Conservation (phyloP, 2,888 invertebrate species). For the Drosophila paramelanica region DNA sequence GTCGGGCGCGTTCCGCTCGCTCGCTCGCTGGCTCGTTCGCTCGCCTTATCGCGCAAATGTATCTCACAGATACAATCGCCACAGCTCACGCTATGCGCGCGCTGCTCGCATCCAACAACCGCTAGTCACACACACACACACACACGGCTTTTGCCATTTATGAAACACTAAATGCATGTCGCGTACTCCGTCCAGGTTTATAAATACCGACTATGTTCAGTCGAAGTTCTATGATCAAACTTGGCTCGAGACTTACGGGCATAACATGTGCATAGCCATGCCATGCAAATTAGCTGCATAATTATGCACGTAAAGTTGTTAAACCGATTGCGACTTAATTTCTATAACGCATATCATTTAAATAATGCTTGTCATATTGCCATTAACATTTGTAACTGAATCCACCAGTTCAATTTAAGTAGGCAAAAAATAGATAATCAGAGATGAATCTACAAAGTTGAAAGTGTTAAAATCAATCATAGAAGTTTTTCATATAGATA, state of each 20-base stretch:
- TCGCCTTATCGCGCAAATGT: constrained; percentile 45
- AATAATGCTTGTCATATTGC: not conserved
- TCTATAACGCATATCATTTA: not conserved
- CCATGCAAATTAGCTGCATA: constrained; percentile 32
- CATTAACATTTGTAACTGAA: not conserved
- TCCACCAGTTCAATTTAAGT: not conserved
- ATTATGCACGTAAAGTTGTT: constrained; percentile 26
- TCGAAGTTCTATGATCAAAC: constrained; percentile 5
- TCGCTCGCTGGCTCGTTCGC: constrained; percentile 11
- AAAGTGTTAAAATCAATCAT: no score
- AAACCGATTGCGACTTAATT: constrained; percentile 19
- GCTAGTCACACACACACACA: not conserved
- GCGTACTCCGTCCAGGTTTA: constrained; percentile 22
- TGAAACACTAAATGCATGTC: constrained; percentile 35
- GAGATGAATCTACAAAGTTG: no score
- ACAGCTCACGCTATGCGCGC: constrained; percentile 24
- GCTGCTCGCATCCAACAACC: constrained; percentile 14
- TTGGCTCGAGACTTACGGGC: not conserved
- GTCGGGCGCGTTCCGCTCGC: constrained; percentile 40
- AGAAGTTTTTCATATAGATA: no score
- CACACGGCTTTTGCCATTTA: constrained; percentile 26
- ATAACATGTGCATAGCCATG: not conserved
- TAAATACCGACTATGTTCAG: constrained; percentile 20
- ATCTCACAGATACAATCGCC: constrained; percentile 53
- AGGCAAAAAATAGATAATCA: no score